phyloP scores from a whole-genome alignment of 37 sponge, comb jelly and placozoan species.

The Halichondria panicea region DNA sequence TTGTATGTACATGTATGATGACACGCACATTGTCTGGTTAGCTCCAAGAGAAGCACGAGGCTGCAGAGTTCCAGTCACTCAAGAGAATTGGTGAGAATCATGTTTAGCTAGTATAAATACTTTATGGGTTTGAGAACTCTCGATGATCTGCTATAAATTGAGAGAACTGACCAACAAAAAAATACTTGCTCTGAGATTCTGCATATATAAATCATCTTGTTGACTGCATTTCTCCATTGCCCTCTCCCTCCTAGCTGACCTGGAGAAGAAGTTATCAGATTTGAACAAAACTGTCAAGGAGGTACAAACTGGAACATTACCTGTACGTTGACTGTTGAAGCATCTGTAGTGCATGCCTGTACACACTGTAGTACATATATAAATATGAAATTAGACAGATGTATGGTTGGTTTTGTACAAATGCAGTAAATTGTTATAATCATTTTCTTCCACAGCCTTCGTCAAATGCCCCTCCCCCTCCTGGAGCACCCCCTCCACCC shows the following conservation, averaged over 20 bases:
- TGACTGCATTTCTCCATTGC: no score
- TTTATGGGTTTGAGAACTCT: no score
- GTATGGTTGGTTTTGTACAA: no score
- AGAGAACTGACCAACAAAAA: not conserved
- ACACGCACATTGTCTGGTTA: no score
- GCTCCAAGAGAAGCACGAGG: slow-evolving; percentile 64
- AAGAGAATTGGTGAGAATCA: slow-evolving; percentile 76
- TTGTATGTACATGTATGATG: no score
- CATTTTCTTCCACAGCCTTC: no score
- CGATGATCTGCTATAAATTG: not conserved
- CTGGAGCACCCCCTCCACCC: no score
- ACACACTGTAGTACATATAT: no score
- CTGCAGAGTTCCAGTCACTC: slow-evolving; percentile 73
- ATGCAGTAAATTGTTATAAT: no score
- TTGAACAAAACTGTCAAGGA: slow-evolving; percentile 48
- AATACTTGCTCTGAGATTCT: not conserved
- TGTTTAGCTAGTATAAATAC: not conserved
- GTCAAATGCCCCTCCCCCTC: slow-evolving; percentile 36
- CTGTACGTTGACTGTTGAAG: not conserved
- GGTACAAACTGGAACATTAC: slow-evolving; percentile 5
- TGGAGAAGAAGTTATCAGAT: slow-evolving; percentile 72
- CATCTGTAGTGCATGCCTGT: not conserved
- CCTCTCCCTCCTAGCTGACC: slow-evolving; percentile 44
- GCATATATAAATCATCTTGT: not conserved
- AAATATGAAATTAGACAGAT: no score